Conservation (phyloP, 2,113 vertebrate genomes). For the Haemorhous mexicanus region DNA sequence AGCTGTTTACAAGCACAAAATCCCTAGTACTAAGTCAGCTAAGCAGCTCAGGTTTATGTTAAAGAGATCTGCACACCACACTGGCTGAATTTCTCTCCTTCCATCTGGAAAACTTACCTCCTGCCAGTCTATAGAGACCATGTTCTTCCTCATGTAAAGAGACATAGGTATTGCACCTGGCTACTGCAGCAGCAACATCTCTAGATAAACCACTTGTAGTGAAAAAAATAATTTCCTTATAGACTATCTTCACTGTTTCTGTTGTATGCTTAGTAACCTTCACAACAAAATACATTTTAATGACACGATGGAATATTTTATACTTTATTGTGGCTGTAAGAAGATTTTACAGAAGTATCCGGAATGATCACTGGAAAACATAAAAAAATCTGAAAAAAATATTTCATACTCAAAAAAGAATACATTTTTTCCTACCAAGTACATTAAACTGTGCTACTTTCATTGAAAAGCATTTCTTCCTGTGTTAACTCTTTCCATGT, state of each 20-base stretch:
- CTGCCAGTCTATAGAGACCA: not conserved
- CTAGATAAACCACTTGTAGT: not conserved
- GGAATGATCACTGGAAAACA: not conserved
- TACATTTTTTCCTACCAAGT: not conserved
- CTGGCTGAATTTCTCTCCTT: not conserved
- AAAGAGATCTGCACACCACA: not conserved
- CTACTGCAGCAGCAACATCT: not conserved
- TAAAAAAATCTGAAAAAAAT: not conserved
- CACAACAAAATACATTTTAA: not conserved
- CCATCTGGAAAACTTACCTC: not conserved
- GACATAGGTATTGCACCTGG: not conserved
- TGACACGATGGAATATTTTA: not conserved
- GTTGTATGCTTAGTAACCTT: fast-evolving
- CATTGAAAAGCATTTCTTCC: not conserved
- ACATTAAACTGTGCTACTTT: not conserved
- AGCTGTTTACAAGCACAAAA: not conserved
- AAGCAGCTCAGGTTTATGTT: not conserved
- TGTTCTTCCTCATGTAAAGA: not conserved
- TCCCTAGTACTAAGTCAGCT: not conserved
- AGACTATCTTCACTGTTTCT: not conserved
- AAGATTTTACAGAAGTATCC: not conserved
- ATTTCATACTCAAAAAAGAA: not conserved
- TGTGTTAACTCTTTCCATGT: not conserved
- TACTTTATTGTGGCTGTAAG: not conserved
- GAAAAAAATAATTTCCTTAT: not conserved